Evolutionary conservation across 2,888 invertebrate genomes (phyloP).

Genomic region (Macrophya alboannulata): DNA sequence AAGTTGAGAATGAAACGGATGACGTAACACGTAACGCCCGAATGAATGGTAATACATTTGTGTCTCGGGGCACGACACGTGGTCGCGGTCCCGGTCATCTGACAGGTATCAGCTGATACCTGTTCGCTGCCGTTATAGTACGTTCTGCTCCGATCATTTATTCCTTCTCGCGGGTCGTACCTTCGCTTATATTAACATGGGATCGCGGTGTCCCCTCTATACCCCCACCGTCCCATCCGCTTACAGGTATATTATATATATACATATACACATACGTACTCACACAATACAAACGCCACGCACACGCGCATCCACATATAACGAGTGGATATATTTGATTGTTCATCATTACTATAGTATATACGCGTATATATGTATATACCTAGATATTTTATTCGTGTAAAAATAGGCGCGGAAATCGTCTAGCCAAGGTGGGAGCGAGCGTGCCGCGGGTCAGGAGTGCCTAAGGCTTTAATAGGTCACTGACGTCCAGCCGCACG

Average conservation of each 20-base stretch:
- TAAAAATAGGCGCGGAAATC: conserved; percentile 38
- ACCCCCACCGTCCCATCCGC: neutral
- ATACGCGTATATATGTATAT: neutral
- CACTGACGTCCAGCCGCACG: neutral
- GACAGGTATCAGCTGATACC: conserved; percentile 56
- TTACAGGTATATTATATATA: neutral
- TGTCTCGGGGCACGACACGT: conserved; percentile 54
- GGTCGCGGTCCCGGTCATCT: conserved; percentile 44
- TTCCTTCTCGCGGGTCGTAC: neutral
- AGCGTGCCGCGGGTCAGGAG: conserved; percentile 33
- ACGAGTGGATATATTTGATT: too few relatives aligned
- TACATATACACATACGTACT: neutral
- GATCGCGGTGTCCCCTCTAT: neutral
- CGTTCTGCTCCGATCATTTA: neutral
- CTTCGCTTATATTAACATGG: conserved; percentile 25
- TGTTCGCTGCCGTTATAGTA: conserved; percentile 29
- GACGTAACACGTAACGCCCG: conserved; percentile 51
- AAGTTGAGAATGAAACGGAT: conserved; percentile 51
- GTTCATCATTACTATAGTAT: too few relatives aligned
- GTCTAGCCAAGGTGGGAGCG: conserved; percentile 27
- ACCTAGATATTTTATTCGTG: neutral
- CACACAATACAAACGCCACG: neutral
- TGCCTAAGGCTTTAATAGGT: neutral
- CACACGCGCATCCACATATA: too few relatives aligned
- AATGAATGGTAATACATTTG: conserved; percentile 55